Conservation (phyloP, 1,140 invertebrate genomes). For the Leptopilina boulardi region DNA sequence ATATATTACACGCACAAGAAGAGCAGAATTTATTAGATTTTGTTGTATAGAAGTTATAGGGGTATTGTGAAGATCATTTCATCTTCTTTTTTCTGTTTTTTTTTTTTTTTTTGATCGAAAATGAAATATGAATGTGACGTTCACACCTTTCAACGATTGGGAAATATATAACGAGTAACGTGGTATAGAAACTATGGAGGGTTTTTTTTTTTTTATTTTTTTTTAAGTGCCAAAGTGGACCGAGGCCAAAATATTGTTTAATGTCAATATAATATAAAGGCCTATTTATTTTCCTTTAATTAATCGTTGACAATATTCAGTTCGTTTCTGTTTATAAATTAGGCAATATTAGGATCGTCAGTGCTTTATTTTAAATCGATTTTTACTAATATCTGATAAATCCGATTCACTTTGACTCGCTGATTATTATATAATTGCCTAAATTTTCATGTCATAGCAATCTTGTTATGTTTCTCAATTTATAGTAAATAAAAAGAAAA, state of each 20-base stretch:
- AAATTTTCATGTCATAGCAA: neutral
- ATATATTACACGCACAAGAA: constrained; percentile 4
- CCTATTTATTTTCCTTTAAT: neutral
- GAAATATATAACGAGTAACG: neutral
- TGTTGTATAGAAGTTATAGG: neutral
- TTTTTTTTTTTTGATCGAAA: constrained; percentile 16
- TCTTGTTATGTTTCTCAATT: neutral
- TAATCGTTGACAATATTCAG: constrained; percentile 29
- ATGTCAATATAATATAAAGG: neutral
- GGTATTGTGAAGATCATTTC: neutral
- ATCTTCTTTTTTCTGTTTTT: neutral
- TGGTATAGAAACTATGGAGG: constrained; percentile 25
- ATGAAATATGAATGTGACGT: constrained; percentile 29
- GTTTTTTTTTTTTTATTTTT: neutral
- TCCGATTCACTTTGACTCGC: constrained; percentile 26
- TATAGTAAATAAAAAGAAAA: too few relatives aligned
- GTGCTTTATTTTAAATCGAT: neutral
- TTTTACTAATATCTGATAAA: neutral
- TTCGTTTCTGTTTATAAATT: constrained; percentile 8
- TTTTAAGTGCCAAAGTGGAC: constrained; percentile 6
- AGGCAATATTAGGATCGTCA: constrained; percentile 19
- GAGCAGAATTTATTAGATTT: constrained; percentile 20
- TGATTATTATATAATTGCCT: too few relatives aligned
- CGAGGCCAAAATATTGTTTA: constrained; percentile 17
- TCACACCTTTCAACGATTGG: neutral